Conservation (phyloP, 2,888 invertebrate genomes). For the Heliconius sara region DNA sequence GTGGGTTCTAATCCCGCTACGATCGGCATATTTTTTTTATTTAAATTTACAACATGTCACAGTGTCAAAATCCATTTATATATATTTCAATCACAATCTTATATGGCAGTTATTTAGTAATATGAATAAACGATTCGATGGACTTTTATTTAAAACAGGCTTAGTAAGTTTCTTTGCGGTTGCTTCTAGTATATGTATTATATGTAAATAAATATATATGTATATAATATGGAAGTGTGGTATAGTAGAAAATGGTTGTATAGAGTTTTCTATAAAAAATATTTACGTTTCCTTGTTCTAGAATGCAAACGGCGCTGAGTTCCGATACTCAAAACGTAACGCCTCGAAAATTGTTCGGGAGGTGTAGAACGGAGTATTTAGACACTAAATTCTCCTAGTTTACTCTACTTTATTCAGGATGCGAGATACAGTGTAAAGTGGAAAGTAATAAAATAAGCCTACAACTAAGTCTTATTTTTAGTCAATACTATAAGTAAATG, state of each 20-base stretch:
- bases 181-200: not conserved
- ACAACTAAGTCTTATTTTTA: too few species aligned
- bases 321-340: not conserved
- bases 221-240: not conserved
- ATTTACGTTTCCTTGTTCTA: not conserved
- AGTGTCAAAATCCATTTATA: constrained; percentile 30
- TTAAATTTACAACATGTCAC: constrained; percentile 5
- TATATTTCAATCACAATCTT: constrained; percentile 24
- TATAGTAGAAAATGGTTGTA: not conserved
- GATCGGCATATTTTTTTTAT: not conserved
- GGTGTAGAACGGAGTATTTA: not conserved
- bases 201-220: constrained; percentile 42
- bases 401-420: not conserved
- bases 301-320: not conserved
- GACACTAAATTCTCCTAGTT: not conserved
- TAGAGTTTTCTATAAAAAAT: not conserved
- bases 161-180: constrained; percentile 17
- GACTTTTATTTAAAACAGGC: constrained; percentile 16
- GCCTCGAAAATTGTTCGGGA: not conserved
- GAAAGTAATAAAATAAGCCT: not conserved
- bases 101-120: constrained; percentile 17
- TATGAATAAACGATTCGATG: constrained; percentile 9
- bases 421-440: not conserved
- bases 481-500: too few species aligned
- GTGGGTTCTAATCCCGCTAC: constrained; percentile 4